Evolutionary conservation across 1,140 invertebrate species (phyloP).

Genomic region (Hesperophylax magnus): DNA sequence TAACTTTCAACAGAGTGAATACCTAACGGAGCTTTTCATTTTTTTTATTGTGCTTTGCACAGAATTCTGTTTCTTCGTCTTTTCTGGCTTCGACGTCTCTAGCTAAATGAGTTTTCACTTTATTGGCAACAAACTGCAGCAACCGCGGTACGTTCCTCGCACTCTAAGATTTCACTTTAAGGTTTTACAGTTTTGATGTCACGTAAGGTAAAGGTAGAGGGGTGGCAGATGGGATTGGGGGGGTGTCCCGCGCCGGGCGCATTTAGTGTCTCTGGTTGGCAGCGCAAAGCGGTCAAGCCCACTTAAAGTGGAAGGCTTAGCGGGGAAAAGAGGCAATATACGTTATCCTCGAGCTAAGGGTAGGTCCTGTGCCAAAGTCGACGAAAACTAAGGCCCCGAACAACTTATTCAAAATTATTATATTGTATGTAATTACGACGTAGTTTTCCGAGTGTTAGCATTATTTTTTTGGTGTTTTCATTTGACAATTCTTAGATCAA

Average conservation of each 20-base stretch:
- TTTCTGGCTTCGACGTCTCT: too few species aligned
- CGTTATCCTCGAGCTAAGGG: slow-evolving; percentile 12
- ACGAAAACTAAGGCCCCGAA: too few species aligned
- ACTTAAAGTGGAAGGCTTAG: slow-evolving; percentile 16
- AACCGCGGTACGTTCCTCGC: not conserved
- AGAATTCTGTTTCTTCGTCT: too few species aligned
- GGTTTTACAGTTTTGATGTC: slow-evolving; percentile 1
- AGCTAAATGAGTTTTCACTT: not conserved
- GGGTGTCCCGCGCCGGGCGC: not conserved
- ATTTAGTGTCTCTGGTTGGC: slow-evolving; percentile 10
- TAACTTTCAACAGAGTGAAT: too few species aligned
- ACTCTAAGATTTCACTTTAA: not conserved
- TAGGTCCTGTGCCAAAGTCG: not conserved
- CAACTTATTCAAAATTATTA: too few species aligned
- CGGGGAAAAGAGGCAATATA: slow-evolving; percentile 25
- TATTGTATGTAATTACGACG: too few species aligned
- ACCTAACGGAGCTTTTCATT: too few species aligned
- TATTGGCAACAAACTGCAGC: slow-evolving; percentile 1
- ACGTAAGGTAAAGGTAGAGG: not conserved
- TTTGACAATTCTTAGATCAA: too few species aligned
- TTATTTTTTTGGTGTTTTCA: too few species aligned
- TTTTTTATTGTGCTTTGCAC: too few species aligned
- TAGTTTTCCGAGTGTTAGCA: too few species aligned
- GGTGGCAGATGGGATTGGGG: not conserved
- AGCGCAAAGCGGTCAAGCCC: slow-evolving; percentile 33